Evolutionary conservation across 1,140 invertebrate genomes (phyloP), one percentile per base, ranked within the genome.

Genomic region (Conopomorpha cramerella): DNA sequence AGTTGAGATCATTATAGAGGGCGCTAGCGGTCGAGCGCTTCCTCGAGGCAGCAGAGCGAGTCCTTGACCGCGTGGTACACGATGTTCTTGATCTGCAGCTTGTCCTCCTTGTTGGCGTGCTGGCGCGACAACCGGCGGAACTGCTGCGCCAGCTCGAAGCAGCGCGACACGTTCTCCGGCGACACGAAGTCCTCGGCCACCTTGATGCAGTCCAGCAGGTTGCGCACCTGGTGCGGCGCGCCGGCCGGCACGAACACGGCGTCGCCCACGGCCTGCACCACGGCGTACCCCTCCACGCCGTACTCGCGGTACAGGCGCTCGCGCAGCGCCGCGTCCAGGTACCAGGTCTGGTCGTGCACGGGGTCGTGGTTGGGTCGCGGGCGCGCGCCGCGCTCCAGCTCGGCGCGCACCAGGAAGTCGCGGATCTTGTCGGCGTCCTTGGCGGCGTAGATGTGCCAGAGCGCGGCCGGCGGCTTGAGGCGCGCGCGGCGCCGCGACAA

Each of bases 101-200:
- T 98, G 77, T 99, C 96, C 71, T 98, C 95, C 71, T 97, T 95
- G 77, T 98, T 98, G n/a, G 90, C 89, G 70, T 98, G 95, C 28
- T 91, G 92, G 45, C 95, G 91, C 2, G 93, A 95, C n/a, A 99
- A 81, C 26, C 92, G 86, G 1, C 96, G 86, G 77, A 98, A 98
- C 77, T 99, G 95, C 64, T 98, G 92, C 2, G 95, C 98, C 36
- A 98, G 79, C 56, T 94, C 90, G 80, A 98, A 96, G 78, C 96
- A 98, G 57, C 97, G 93, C 7, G 92, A 90, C 2, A 99, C 87
- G 62, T 98, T 96, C 77, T 99, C 96, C 0, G 96, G 96, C 4
- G 95, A 97, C 0, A 98, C 96, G 83, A 98, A 99, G 73, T 99
- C 96, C 65, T 97, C 95, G 0, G 96, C 95, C 13, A 98, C 93